These are phyloP conservation scores for Listrodromus nycthemerus DNA, from an alignment of 2,888 invertebrate species.

Conservation along the genomic window DNA sequence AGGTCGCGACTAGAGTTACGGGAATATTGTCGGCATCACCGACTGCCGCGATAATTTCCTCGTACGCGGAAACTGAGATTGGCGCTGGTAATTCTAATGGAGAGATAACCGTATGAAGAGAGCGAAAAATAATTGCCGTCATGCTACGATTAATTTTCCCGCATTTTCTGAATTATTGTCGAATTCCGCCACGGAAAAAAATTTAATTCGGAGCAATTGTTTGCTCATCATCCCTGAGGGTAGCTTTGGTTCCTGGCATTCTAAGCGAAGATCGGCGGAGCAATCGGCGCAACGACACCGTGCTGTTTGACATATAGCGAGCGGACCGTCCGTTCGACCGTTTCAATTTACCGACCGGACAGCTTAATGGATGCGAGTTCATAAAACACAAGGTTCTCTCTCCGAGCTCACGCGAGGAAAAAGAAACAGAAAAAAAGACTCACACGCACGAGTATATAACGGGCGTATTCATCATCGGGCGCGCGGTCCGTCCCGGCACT, in stretches of 20 bases:
- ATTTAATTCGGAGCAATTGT: slow-evolving; percentile 5
- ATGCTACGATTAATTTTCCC: slow-evolving; percentile 40
- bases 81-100: slow-evolving; percentile 32
- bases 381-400: slow-evolving; percentile 72
- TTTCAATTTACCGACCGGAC: slow-evolving; percentile 73
- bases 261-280: slow-evolving; percentile 61
- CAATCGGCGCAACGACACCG: slow-evolving; percentile 72
- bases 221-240: not conserved
- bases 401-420: slow-evolving; percentile 48
- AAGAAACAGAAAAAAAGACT: slow-evolving; percentile 51
- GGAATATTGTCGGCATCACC: slow-evolving; percentile 34
- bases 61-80: slow-evolving; percentile 42
- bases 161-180: slow-evolving; percentile 55
- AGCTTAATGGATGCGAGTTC: slow-evolving; percentile 73
- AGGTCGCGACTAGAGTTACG: slow-evolving; percentile 61
- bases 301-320: slow-evolving; percentile 72
- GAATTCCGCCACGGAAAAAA: slow-evolving; percentile 32
- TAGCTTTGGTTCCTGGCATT: slow-evolving; percentile 48
- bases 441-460: slow-evolving; percentile 48
- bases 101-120: not conserved
- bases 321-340: slow-evolving; percentile 70
- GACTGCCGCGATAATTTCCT: slow-evolving; percentile 42
- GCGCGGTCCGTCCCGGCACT: slow-evolving; percentile 43
- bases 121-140: not conserved
- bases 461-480: slow-evolving; percentile 68